Percentiles rank a stretch among this genome's conserved stretches.
Evolutionary conservation across 2,113 vertebrate species (phyloP).

Genomic region (Otocyon megalotis): DNA sequence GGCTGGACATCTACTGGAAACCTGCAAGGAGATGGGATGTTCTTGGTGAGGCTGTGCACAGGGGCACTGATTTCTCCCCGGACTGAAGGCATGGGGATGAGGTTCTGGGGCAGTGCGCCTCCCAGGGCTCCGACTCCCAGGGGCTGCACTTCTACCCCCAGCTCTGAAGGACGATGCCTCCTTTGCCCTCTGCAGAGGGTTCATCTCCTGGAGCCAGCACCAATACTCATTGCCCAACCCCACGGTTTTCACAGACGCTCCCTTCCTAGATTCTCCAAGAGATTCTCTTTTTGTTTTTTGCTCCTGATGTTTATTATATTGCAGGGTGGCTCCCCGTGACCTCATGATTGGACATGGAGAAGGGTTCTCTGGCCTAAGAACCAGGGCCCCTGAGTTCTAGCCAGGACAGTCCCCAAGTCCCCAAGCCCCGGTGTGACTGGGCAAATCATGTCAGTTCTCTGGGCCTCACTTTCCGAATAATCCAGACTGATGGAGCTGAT

Average conservation of each 20-base stretch:
- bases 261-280: background rate
- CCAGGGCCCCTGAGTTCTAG: background rate
- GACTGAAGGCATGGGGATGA: accelerated
- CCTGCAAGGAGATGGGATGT: constrained; percentile 83
- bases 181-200: background rate
- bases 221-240: background rate
- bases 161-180: background rate
- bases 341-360: background rate
- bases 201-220: background rate
- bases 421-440: background rate
- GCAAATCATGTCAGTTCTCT: background rate
- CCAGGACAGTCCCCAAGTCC: background rate
- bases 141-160: background rate
- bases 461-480: background rate
- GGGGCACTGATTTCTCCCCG: accelerated
- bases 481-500: background rate
- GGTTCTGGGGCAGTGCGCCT: background rate
- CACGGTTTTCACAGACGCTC: accelerated
- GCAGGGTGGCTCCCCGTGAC: background rate
- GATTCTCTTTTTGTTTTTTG: background rate
- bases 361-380: background rate
- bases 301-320: background rate
- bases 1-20: background rate
- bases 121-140: background rate
- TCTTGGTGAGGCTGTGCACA: constrained; percentile 10